Percentiles rank a stretch among this genome's conserved stretches.
phyloP scores from a whole-genome alignment of 1,140 invertebrate genomes.

The Vanessa tameamea region DNA sequence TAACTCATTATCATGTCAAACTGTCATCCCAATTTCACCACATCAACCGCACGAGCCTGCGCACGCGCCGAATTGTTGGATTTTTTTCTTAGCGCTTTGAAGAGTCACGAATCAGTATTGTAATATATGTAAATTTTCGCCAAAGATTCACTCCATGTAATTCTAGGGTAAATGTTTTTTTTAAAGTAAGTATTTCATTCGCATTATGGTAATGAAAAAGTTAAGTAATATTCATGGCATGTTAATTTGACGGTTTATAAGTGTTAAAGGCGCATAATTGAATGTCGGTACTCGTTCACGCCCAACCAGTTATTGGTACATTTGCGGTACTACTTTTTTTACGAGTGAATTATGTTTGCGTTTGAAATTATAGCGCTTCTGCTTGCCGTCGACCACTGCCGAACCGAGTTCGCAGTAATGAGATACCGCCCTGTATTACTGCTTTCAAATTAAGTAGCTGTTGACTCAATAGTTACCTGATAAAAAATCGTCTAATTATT shows the following conservation, averaged over 20 bases:
- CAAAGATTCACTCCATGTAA: slow-evolving; percentile 37
- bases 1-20: slow-evolving; percentile 39
- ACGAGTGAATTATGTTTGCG: slow-evolving; percentile 47
- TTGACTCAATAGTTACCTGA: background rate
- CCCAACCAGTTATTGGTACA: slow-evolving; percentile 49
- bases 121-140: slow-evolving; percentile 58
- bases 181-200: slow-evolving; percentile 47
- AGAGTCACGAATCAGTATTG: slow-evolving; percentile 44
- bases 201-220: slow-evolving; percentile 65
- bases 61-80: slow-evolving; percentile 52
- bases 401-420: slow-evolving; percentile 12
- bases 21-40: slow-evolving; percentile 39
- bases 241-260: slow-evolving; percentile 70
- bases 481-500: background rate
- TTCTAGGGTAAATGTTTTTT: slow-evolving; percentile 60
- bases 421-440: slow-evolving; percentile 8
- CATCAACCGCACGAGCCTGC: slow-evolving; percentile 21
- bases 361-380: slow-evolving; percentile 39
- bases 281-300: slow-evolving; percentile 44
- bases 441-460: slow-evolving; percentile 4
- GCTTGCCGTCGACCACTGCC: background rate
- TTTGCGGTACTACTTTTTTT: slow-evolving; percentile 49
- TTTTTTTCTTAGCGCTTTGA: background rate
- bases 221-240: slow-evolving; percentile 77
- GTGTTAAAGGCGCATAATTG: slow-evolving; percentile 70